Conservation (phyloP, 37 sponge, comb jelly and placozoan species). For the Halichondria panicea region DNA sequence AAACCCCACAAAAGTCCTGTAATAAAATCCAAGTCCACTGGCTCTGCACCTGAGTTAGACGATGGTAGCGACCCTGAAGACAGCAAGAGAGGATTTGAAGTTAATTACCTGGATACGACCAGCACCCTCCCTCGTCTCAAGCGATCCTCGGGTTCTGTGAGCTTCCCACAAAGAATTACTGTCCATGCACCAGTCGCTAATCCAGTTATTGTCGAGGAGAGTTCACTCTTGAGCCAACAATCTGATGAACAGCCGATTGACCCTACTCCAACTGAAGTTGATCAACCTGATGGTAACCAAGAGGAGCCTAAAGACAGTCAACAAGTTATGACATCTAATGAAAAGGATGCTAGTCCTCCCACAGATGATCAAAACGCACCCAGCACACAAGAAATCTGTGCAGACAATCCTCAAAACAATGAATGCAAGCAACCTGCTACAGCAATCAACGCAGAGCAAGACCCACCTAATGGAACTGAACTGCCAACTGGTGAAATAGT, state of each 20-base stretch:
- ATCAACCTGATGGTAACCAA: neutral
- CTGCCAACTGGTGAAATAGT: too few species aligned
- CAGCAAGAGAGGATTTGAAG: neutral
- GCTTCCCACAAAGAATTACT: constrained; percentile 14
- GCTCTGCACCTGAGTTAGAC: neutral
- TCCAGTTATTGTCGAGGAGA: neutral
- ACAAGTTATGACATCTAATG: too few species aligned
- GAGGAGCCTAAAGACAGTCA: neutral
- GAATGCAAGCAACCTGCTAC: too few species aligned
- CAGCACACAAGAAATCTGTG: too few species aligned
- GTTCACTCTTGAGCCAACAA: neutral
- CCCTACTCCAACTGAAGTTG: neutral
- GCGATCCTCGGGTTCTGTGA: constrained; percentile 52
- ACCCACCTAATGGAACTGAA: too few species aligned
- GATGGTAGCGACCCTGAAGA: constrained; percentile 26
- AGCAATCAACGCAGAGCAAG: too few species aligned
- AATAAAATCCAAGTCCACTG: neutral
- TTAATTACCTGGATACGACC: constrained; percentile 20
- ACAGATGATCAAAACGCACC: too few species aligned
- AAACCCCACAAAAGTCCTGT: neutral
- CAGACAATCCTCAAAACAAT: too few species aligned
- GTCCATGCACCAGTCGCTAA: too few species aligned
- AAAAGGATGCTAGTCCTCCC: too few species aligned
- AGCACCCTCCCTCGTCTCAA: neutral
- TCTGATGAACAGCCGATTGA: neutral